Evolutionary conservation across 2,888 invertebrate species (phyloP).

Genomic region (Caenorhabditis angaria): DNA sequence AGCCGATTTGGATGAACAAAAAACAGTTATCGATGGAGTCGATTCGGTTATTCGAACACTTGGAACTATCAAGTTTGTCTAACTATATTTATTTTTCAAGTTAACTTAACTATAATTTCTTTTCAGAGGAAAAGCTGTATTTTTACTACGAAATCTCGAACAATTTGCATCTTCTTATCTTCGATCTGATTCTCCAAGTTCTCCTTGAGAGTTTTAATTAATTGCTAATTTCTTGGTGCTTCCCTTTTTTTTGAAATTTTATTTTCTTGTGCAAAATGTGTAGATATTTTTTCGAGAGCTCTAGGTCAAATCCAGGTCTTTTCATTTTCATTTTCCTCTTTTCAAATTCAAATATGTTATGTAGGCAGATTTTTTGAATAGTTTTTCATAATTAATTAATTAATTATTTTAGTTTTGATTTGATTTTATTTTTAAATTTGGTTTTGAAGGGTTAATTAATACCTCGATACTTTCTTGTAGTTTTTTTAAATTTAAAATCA

Average conservation of each 20-base stretch:
- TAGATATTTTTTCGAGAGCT: background rate
- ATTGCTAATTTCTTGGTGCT: constrained; percentile 1
- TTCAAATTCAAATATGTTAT: no score
- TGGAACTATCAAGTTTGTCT: constrained; percentile 62
- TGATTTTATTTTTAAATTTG: no score
- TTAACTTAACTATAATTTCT: background rate
- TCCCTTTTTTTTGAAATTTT: background rate
- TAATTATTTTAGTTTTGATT: background rate
- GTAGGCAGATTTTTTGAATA: background rate
- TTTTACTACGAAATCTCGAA: constrained; percentile 65
- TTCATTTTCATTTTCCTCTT: background rate
- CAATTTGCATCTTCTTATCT: constrained; percentile 64
- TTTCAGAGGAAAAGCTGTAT: constrained; percentile 66
- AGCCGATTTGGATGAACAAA: constrained; percentile 51
- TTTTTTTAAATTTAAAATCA: no score
- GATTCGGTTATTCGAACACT: constrained; percentile 60
- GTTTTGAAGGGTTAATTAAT: no score
- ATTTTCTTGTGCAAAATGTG: background rate
- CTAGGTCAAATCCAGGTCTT: background rate
- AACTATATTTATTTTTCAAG: background rate
- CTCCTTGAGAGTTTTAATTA: constrained; percentile 16
- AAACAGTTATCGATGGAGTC: constrained; percentile 57
- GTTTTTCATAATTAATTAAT: background rate
- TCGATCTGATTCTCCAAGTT: constrained; percentile 57
- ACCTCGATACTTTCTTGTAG: no score